A percentile compares a stretch with the other conserved stretches of the same genome.
phyloP scores from a whole-genome alignment of 1,140 invertebrate genomes.

The Drosophila pallidifrons region DNA sequence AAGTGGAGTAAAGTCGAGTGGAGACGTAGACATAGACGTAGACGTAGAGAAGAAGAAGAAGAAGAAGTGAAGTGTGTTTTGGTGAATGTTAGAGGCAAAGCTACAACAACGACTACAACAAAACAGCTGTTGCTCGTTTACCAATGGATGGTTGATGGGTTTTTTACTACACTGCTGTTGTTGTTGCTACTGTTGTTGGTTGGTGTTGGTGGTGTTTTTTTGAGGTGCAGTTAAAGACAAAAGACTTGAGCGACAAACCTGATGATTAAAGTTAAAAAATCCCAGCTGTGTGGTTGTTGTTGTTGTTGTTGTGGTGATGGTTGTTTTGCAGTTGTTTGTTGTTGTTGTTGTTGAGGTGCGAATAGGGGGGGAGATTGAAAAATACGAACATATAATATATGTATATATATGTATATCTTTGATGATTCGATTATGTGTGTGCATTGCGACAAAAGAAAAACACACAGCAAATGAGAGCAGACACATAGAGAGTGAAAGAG shows the following conservation, averaged over 20 bases:
- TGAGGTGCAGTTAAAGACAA: constrained; percentile 66
- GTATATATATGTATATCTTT: constrained; percentile 36
- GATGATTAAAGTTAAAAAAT: constrained; percentile 85
- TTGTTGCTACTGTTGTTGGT: constrained; percentile 45
- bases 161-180: constrained; percentile 38
- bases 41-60: too few species aligned
- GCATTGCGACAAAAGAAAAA: constrained; percentile 26
- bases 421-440: constrained; percentile 43
- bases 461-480: constrained; percentile 27
- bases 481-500: constrained; percentile 29
- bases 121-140: constrained; percentile 44
- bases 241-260: constrained; percentile 85
- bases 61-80: constrained; percentile 25
- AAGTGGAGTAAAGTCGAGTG: constrained; percentile 36
- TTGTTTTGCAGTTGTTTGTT: constrained; percentile 27
- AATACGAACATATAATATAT: constrained; percentile 27
- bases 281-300: constrained; percentile 72
- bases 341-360: constrained; percentile 44
- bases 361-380: constrained; percentile 37
- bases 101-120: constrained; percentile 15
- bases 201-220: constrained; percentile 15
- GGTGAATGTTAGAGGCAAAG: constrained; percentile 42
- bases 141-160: constrained; percentile 49
- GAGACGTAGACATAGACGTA: not conserved
- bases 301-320: constrained; percentile 41